These are phyloP conservation scores for Burhinus oedicnemus DNA, from an alignment of 2,113 vertebrate genomes.

Conservation along the genomic window DNA sequence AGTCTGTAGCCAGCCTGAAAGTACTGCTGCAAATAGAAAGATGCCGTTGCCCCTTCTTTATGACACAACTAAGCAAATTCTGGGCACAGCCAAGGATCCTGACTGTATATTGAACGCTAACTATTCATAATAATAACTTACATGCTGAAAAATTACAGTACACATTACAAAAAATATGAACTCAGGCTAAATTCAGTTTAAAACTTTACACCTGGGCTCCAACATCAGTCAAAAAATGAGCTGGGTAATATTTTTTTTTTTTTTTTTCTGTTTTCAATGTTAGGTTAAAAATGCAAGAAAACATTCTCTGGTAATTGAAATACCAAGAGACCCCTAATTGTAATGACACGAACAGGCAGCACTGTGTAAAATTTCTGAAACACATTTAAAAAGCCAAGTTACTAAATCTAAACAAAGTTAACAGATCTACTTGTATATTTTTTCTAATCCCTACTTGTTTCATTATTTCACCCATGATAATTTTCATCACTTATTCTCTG, in stretches of 20 bases:
- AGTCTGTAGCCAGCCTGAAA: neutral
- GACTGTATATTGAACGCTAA: neutral
- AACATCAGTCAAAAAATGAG: neutral
- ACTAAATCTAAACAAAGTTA: constrained; percentile 32
- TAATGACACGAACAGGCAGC: neutral
- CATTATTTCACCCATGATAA: neutral
- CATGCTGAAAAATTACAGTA: neutral
- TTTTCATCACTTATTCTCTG: constrained; percentile 10
- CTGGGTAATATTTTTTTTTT: neutral
- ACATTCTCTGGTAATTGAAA: neutral
- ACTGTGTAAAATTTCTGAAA: neutral
- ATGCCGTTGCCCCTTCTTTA: neutral
- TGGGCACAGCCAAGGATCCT: neutral
- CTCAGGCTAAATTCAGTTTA: neutral
- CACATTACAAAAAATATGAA: neutral
- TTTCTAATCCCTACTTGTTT: constrained; percentile 17
- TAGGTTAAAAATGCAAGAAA: constrained; percentile 2
- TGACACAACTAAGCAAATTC: neutral
- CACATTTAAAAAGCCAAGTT: neutral
- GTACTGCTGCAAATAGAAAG: neutral
- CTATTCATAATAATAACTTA: neutral
- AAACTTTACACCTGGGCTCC: neutral
- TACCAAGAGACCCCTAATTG: neutral
- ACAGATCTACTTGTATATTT: neutral
- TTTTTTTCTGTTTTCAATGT: neutral